These are phyloP conservation scores for Cephalopterus ornatus DNA, from an alignment of 2,113 vertebrate species.

Conservation along the genomic window DNA sequence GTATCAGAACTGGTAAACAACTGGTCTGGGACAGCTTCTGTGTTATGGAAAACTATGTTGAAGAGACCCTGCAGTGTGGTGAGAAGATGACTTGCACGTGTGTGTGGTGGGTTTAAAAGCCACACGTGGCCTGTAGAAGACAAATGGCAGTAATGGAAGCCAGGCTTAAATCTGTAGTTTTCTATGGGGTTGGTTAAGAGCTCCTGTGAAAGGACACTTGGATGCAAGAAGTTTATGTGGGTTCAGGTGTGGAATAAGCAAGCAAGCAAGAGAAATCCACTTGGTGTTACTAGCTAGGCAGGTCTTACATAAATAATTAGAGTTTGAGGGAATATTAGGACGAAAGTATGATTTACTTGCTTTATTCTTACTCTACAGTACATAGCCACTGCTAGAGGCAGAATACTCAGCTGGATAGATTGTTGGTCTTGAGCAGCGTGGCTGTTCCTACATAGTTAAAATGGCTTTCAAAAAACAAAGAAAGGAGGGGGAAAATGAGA, in stretches of 20 bases:
- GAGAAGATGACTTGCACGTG: neutral
- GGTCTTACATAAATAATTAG: neutral
- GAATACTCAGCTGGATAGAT: neutral
- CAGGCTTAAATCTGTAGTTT: neutral
- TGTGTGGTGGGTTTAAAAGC: neutral
- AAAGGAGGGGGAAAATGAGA: neutral
- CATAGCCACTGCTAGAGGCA: neutral
- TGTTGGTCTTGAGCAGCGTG: neutral
- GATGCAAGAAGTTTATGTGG: neutral
- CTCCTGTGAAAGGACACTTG: neutral
- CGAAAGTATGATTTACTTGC: neutral
- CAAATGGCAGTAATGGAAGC: neutral
- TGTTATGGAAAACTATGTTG: neutral
- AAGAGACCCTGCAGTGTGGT: neutral
- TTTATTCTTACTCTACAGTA: neutral
- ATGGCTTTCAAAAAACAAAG: neutral
- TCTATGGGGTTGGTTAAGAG: neutral
- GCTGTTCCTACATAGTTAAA: neutral
- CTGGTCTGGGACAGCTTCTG: neutral
- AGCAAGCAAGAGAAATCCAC: neutral
- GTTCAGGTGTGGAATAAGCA: neutral
- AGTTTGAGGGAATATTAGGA: neutral
- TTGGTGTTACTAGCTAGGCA: neutral
- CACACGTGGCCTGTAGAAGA: neutral
- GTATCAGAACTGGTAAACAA: neutral